These are phyloP conservation scores for Megaceryle maxima DNA, from an alignment of 2,113 vertebrate species.

Conservation along the genomic window DNA sequence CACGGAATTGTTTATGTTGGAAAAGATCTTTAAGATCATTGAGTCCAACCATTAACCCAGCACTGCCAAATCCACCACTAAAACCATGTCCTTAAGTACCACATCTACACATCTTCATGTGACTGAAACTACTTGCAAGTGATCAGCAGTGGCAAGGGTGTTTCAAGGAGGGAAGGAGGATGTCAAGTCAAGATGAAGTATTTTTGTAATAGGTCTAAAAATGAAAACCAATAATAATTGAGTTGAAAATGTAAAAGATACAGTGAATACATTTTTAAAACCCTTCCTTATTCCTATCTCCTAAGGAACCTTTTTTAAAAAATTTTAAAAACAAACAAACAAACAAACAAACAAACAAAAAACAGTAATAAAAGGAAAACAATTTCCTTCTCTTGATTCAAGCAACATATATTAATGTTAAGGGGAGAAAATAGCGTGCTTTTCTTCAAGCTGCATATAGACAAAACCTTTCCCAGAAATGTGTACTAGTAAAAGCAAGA, in stretches of 20 bases:
- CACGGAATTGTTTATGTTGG: not conserved
- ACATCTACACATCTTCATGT: not conserved
- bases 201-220: not conserved
- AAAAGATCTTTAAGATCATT: not conserved
- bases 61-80: not conserved
- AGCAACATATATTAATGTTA: not conserved
- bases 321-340: too few species aligned
- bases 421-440: not conserved
- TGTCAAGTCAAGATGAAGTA: not conserved
- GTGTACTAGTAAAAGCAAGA: not conserved
- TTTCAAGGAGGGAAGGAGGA: not conserved
- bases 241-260: not conserved
- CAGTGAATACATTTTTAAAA: rapidly evolving
- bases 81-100: not conserved
- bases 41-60: not conserved
- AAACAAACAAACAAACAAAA: too few species aligned
- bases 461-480: not conserved
- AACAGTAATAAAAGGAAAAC: not conserved
- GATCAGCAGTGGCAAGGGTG: not conserved
- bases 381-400: not conserved
- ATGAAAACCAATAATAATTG: not conserved
- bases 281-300: rapidly evolving
- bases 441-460: not conserved
- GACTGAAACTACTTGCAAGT: not conserved
- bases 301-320: not conserved